Conservation (phyloP, 1,140 invertebrate species). For the Dinoponera quadriceps region DNA sequence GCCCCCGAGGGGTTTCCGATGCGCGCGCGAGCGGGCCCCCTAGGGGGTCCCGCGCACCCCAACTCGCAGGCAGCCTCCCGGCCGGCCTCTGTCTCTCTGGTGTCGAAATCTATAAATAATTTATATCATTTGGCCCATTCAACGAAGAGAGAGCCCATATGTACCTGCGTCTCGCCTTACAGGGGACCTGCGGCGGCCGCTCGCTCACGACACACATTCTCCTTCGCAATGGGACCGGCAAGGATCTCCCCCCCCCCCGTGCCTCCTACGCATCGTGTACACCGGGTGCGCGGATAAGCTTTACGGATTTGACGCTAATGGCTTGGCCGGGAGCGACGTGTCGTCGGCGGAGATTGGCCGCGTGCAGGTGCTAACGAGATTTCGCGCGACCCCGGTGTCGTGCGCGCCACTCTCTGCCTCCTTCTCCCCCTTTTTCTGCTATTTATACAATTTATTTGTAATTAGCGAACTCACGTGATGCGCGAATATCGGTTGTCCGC, state of each 20-base stretch:
- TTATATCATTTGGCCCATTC: conserved; percentile 86
- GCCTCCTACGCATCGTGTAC: neutral
- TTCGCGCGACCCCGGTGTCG: too few relatives aligned
- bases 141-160: conserved; percentile 80
- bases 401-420: neutral
- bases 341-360: conserved; percentile 25
- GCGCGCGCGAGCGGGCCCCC: conserved; percentile 85
- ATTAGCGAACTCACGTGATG: neutral
- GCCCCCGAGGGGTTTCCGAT: conserved; percentile 80
- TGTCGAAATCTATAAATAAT: conserved; percentile 86
- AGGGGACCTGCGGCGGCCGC: conserved; percentile 72
- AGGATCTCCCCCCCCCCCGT: conserved; percentile 3
- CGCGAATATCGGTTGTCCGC: too few relatives aligned
- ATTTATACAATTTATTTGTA: neutral
- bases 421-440: neutral
- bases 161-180: conserved; percentile 85
- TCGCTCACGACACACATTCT: conserved; percentile 60
- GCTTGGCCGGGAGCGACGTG: neutral
- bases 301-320: conserved; percentile 37
- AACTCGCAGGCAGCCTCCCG: conserved; percentile 69
- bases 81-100: conserved; percentile 69
- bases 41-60: conserved; percentile 76
- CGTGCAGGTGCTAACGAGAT: conserved; percentile 26
- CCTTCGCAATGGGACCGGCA: conserved; percentile 9
- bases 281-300: conserved; percentile 8